These are phyloP conservation scores for Mimas tiliae DNA, from an alignment of 2,888 invertebrate genomes.

Conservation along the genomic window DNA sequence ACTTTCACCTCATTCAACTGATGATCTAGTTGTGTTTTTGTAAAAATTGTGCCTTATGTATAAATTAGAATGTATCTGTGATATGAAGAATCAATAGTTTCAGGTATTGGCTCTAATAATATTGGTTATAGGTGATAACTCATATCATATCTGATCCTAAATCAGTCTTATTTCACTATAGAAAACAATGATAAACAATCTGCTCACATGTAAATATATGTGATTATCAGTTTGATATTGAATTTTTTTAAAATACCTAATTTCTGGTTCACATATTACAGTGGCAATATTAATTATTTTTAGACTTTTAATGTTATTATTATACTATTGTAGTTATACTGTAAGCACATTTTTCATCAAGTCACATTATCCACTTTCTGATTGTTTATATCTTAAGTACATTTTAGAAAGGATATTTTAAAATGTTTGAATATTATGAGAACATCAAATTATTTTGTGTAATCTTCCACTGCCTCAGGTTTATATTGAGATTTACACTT, in stretches of 20 bases:
- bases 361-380: conserved; percentile 4
- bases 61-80: conserved; percentile 63
- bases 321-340: not conserved
- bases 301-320: not conserved
- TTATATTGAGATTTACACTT: conserved; percentile 24
- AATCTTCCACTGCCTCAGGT: not conserved
- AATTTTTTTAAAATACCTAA: not conserved
- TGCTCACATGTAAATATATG: not conserved
- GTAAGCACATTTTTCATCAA: not conserved
- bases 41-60: conserved; percentile 66
- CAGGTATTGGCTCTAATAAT: conserved; percentile 17
- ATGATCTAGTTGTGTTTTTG: conserved; percentile 37
- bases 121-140: not conserved
- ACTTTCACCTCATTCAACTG: conserved; percentile 40
- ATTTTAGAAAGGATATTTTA: not conserved
- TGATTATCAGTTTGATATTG: conserved; percentile 7
- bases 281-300: not conserved
- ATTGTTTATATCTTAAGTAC: not conserved
- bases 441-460: not conserved
- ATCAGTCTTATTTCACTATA: conserved; percentile 13
- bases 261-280: not conserved
- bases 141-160: conserved; percentile 15
- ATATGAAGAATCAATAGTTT: conserved; percentile 42
- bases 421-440: not conserved
- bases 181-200: not conserved